phyloP scores from a whole-genome alignment of 2,797 vertebrate genomes.

The Micromesistius poutassou region DNA sequence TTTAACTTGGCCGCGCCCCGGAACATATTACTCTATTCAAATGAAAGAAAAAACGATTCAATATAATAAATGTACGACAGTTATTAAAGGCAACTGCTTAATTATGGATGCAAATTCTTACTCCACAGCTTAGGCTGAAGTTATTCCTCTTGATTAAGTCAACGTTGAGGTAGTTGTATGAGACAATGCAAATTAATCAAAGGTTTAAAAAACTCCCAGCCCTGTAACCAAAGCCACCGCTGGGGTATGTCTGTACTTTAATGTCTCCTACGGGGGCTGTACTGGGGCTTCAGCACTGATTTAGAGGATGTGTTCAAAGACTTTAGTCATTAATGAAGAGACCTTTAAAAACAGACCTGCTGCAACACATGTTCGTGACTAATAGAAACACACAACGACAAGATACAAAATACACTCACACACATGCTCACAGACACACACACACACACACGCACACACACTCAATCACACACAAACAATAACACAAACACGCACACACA shows the following conservation, averaged over 20 bases:
- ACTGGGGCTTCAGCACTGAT: background rate
- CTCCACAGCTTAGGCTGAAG: background rate
- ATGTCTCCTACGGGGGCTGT: background rate
- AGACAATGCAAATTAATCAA: background rate
- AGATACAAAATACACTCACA: background rate
- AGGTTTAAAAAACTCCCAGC: background rate
- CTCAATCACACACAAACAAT: too few relatives aligned
- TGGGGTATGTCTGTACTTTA: background rate
- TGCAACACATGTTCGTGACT: background rate
- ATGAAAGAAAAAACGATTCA: background rate
- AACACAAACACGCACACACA: too few relatives aligned
- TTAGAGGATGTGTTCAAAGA: background rate
- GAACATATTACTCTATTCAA: background rate
- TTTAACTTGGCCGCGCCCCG: background rate
- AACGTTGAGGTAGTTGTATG: background rate
- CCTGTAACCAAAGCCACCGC: background rate
- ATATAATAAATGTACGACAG: background rate
- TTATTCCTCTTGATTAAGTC: background rate
- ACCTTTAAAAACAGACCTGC: background rate
- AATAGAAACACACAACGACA: background rate
- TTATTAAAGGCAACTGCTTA: background rate
- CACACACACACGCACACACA: background rate
- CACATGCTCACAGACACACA: background rate
- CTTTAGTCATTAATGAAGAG: background rate
- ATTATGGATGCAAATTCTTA: conserved; percentile 1